Evolutionary conservation across 2,113 vertebrate genomes (phyloP), one percentile per base, ranked within the genome.

Genomic region (Tetraodon nigroviridis): DNA sequence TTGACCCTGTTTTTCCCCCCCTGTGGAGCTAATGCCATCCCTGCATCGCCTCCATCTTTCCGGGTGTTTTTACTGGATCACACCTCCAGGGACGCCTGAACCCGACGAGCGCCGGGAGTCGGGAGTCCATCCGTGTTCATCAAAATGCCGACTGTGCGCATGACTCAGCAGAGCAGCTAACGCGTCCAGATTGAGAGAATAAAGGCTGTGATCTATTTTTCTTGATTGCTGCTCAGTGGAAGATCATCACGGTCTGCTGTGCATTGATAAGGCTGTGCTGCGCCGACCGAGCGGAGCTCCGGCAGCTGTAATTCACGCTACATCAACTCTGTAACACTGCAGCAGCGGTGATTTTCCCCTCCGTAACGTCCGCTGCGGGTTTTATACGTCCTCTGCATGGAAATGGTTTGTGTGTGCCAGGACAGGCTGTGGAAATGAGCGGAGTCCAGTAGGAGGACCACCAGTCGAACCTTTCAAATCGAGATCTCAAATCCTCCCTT

Each of bases 71-170:
- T 24, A 55, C 46, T 37, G 40, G 56, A 49, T 11, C 22, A n/a
- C 40, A 51, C 55, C 79, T 67, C 76, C 21, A 40, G 77, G 77
- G 79, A 85, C 48, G 20, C 22, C 0, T 57, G 82, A 71, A 68
- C 65, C 71, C 45, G 54, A 75, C 61, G 65, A 62, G 61, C 56
- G 64, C 45, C 20, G 5, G 74, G 78, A 83, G 75, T 83, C 81
- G 79, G 78, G 84, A 78, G 67, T 80, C 73, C 69, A 74, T 77
- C 72, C 85, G 66, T 71, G 65, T 50, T 50, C 46, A 67, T 78
- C 45, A 44, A 81, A 65, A 58, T 20, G 21, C 54, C 46, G 65
- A 49, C 64, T 63, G 46, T n/a, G 51, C 49, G 54, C 75, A 78
- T 75, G 58, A 65, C 58, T 71, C 48, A 48, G 18, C 60, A 2